Percentiles rank a stretch among this genome's conserved stretches.
Conservation (phyloP, 1,140 invertebrate species). For the Chelonus insularis region DNA sequence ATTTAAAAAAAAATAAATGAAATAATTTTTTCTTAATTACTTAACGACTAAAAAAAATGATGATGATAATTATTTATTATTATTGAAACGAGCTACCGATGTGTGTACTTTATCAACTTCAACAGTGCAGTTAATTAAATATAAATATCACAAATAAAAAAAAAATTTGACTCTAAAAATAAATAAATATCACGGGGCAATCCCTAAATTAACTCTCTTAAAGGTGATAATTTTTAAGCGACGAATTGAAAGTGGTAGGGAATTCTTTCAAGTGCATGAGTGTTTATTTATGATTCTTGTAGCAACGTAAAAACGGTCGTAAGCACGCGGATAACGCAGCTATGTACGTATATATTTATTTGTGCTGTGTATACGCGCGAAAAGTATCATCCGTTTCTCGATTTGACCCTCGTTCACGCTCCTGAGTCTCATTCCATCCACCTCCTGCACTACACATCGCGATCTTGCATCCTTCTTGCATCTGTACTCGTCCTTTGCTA, state of each 20-base stretch:
- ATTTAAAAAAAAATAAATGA: too few relatives aligned
- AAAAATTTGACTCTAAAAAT: too few relatives aligned
- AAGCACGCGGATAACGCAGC: conserved; percentile 16
- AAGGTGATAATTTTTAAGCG: too few relatives aligned
- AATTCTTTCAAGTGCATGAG: neutral
- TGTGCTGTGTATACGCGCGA: conserved; percentile 8
- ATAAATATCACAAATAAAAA: too few relatives aligned
- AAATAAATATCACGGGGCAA: too few relatives aligned
- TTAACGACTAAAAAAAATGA: too few relatives aligned
- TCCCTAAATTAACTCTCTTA: too few relatives aligned
- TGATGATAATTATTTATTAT: too few relatives aligned
- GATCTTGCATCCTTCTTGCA: neutral
- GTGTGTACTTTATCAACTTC: too few relatives aligned
- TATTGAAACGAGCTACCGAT: too few relatives aligned
- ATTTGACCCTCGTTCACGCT: conserved; percentile 21
- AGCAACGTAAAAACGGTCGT: conserved; percentile 1
- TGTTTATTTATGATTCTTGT: conserved; percentile 3
- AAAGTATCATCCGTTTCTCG: conserved; percentile 12
- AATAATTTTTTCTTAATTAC: too few relatives aligned
- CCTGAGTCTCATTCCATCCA: conserved; percentile 9
- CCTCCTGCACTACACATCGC: conserved; percentile 17
- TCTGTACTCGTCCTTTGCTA: neutral
- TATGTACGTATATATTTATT: conserved; percentile 15
- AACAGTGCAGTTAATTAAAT: too few relatives aligned
- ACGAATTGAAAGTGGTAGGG: neutral